A percentile compares a stretch with the other conserved stretches of the same genome.
These are phyloP conservation scores for Smittia sp. DNA, from an alignment of 2,888 invertebrate genomes.

Conservation along the genomic window DNA sequence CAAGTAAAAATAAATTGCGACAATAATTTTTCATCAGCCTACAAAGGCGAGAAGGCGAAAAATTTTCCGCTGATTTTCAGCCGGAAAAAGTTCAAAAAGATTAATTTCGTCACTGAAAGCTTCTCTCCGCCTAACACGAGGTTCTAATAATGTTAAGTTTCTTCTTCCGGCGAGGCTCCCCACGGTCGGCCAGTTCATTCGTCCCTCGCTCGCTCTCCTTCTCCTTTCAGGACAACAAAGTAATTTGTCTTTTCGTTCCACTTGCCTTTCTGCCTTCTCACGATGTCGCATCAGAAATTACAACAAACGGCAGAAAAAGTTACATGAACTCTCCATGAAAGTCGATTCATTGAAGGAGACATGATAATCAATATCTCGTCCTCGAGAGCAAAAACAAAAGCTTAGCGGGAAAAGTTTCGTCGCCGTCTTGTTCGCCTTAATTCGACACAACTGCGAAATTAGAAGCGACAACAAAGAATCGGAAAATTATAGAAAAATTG, in stretches of 20 bases:
- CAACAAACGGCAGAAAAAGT: constrained; percentile 16
- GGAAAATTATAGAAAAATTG: neutral
- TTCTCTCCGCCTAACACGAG: neutral
- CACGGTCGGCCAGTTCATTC: neutral
- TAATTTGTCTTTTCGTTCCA: constrained; percentile 29
- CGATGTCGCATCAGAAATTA: constrained; percentile 31
- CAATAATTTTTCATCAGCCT: constrained; percentile 11
- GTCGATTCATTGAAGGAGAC: neutral
- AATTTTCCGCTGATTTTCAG: neutral
- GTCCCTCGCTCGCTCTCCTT: neutral
- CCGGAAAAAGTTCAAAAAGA: constrained; percentile 19
- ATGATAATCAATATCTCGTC: constrained; percentile 22
- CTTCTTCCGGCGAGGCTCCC: neutral
- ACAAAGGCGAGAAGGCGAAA: neutral
- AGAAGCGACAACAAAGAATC: neutral
- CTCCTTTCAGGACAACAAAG: neutral
- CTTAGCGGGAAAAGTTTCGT: neutral
- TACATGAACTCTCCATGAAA: constrained; percentile 14
- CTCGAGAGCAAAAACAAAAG: constrained; percentile 6
- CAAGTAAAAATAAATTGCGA: neutral
- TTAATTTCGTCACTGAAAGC: neutral
- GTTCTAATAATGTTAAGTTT: neutral
- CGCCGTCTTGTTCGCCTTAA: neutral
- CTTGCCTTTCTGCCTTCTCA: constrained; percentile 18
- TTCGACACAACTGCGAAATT: neutral